Evolutionary conservation across 2,113 vertebrate genomes (phyloP).

Genomic region (Cynocephalus volans): DNA sequence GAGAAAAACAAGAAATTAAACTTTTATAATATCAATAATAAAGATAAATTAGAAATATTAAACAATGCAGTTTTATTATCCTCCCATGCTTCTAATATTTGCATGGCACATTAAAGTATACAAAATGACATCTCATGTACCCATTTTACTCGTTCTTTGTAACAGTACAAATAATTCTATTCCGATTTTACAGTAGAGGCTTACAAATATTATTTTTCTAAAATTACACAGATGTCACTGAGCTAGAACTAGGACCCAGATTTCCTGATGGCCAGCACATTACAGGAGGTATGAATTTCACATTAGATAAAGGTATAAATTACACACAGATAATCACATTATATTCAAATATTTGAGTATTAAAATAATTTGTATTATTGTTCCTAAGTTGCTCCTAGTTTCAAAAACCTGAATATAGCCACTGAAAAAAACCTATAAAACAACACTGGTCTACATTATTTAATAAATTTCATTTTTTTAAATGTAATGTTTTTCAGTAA

Average conservation of each 20-base stretch:
- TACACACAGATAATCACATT: neutral
- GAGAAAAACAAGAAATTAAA: slow-evolving; percentile 20
- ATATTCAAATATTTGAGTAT: neutral
- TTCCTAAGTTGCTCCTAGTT: slow-evolving; percentile 1
- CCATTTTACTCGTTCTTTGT: neutral
- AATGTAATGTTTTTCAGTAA: slow-evolving; percentile 20
- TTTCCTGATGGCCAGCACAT: neutral
- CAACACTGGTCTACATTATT: neutral
- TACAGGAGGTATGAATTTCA: neutral
- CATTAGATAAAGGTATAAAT: neutral
- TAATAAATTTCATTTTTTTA: slow-evolving; percentile 1
- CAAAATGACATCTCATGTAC: neutral
- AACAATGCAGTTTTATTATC: slow-evolving; percentile 7
- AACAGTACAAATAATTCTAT: neutral
- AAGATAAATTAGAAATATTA: slow-evolving; percentile 40
- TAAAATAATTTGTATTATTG: neutral
- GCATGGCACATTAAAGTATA: neutral
- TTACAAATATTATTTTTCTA: neutral
- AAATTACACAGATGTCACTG: neutral
- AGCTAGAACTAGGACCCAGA: neutral
- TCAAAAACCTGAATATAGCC: neutral
- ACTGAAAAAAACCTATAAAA: neutral
- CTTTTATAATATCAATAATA: neutral
- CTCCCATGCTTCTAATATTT: neutral
- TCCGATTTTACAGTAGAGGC: neutral